phyloP scores from a whole-genome alignment of 2,888 invertebrate genomes.

The Choreutis nemorana region DNA sequence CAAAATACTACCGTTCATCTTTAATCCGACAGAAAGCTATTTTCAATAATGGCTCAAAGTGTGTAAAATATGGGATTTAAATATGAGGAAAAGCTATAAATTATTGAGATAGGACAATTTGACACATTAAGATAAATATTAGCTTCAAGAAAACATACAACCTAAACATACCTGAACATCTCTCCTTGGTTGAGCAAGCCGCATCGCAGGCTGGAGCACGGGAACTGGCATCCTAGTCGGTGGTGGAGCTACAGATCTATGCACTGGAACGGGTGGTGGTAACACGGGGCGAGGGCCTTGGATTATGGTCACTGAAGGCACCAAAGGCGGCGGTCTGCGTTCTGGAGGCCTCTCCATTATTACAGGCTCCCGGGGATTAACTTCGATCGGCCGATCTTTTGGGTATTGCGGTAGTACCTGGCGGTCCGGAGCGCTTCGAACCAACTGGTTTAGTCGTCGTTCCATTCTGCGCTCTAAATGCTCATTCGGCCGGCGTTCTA shows the following conservation, averaged over 20 bases:
- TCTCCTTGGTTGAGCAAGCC: constrained; percentile 41
- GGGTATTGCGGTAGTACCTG: too few species aligned
- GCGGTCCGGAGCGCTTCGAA: constrained; percentile 6
- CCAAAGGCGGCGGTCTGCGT: constrained; percentile 30
- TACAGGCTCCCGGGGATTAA: constrained; percentile 2
- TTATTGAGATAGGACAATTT: too few species aligned
- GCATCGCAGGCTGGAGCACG: constrained; percentile 25
- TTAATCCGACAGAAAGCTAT: too few species aligned
- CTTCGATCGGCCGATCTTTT: too few species aligned
- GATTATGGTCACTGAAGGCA: constrained; percentile 31
- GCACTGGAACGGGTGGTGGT: constrained; percentile 27
- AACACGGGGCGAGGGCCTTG: constrained; percentile 6
- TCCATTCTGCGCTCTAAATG: neutral
- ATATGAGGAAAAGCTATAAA: too few species aligned
- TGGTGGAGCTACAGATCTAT: constrained; percentile 43
- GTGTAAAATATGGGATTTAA: too few species aligned
- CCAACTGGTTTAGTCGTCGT: constrained; percentile 1
- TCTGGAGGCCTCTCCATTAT: too few species aligned
- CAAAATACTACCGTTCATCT: constrained; percentile 13
- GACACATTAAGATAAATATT: neutral
- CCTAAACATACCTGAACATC: constrained; percentile 47
- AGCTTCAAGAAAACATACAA: too few species aligned
- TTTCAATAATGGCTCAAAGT: too few species aligned
- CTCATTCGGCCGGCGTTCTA: too few species aligned
- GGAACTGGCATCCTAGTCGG: constrained; percentile 48